Evolutionary conservation across 2,888 invertebrate genomes (phyloP).

Genomic region (Drosophila anceps): DNA sequence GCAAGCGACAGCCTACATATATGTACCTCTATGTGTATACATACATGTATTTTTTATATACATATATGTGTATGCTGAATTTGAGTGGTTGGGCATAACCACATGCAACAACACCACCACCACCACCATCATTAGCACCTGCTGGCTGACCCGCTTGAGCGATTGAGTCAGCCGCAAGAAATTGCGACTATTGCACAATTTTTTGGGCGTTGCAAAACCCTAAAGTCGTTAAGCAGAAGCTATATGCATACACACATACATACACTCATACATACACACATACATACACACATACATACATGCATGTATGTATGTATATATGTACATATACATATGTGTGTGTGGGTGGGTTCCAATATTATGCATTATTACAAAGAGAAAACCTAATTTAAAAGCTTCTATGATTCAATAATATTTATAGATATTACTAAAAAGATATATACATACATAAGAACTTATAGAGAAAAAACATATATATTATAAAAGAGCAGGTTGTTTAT

Average conservation of each 20-base stretch:
- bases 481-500: too few species aligned
- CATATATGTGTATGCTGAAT: not conserved
- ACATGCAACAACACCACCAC: not conserved
- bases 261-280: not conserved
- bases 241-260: not conserved
- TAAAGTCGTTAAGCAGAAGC: not conserved
- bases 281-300: too few species aligned
- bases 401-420: too few species aligned
- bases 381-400: too few species aligned
- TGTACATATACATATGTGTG: not conserved
- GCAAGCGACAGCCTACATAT: not conserved
- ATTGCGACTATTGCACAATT: not conserved
- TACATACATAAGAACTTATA: too few species aligned
- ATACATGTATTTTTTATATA: too few species aligned
- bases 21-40: not conserved
- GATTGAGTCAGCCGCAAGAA: constrained; percentile 5
- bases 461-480: too few species aligned
- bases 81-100: not conserved
- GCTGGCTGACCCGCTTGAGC: constrained; percentile 19
- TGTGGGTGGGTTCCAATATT: too few species aligned
- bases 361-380: too few species aligned
- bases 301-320: not conserved
- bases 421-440: too few species aligned
- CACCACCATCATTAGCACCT: not conserved
- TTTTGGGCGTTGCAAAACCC: not conserved